Conservation (phyloP, 64 coral and sea anemone species). For the Montipora foliosa region DNA sequence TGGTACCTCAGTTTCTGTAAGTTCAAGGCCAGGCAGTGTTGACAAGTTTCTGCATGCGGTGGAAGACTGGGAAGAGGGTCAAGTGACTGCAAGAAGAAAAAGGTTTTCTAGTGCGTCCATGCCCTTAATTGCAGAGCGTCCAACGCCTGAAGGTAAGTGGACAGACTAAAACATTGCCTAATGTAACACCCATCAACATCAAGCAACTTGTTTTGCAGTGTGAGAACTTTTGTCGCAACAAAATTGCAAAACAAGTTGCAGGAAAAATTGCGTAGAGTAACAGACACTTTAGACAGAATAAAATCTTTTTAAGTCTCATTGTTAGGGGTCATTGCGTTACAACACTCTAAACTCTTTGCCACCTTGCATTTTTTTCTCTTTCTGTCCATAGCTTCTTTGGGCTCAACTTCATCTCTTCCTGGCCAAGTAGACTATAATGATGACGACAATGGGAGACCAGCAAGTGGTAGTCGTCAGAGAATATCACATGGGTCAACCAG, state of each 20-base stretch:
- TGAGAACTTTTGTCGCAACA: no score
- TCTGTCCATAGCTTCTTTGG: constrained; percentile 40
- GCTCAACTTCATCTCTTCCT: constrained; percentile 71
- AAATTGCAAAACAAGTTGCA: no score
- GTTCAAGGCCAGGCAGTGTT: constrained; percentile 74
- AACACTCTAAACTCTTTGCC: no score
- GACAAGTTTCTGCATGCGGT: constrained; percentile 86
- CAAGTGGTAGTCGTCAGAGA: constrained; percentile 5
- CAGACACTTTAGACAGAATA: no score
- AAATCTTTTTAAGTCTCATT: no score
- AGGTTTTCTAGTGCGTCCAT: constrained; percentile 49
- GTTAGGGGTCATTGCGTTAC: no score
- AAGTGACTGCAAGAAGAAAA: not conserved
- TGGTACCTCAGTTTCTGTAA: constrained; percentile 39
- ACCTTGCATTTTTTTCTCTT: not conserved
- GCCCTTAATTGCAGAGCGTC: constrained; percentile 46
- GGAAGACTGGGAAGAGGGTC: constrained; percentile 75
- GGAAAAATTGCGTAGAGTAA: no score
- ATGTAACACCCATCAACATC: not conserved
- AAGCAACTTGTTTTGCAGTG: no score
- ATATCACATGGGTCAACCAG: not conserved
- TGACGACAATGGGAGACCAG: not conserved
- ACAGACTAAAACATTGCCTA: not conserved
- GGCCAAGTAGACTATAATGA: constrained; percentile 67
- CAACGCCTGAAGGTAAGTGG: constrained; percentile 55